These are phyloP conservation scores for Phyllotreta striolata DNA, from an alignment of 2,888 invertebrate genomes.

Conservation along the genomic window DNA sequence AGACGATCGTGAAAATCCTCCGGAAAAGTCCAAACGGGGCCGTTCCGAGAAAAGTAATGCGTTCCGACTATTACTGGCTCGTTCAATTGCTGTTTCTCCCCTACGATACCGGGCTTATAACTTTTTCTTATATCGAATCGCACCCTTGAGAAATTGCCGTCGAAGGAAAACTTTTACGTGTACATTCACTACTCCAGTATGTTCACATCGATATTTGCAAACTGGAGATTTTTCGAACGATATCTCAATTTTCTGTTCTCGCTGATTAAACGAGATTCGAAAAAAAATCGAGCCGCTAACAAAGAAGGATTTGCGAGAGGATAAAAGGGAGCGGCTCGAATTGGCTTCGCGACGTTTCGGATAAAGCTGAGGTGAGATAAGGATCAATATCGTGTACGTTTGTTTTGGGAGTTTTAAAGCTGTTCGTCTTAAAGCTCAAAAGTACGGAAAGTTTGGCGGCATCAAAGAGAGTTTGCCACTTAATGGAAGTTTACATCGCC, in stretches of 20 bases:
- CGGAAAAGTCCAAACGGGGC: constrained; percentile 45
- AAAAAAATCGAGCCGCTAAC: constrained; percentile 43
- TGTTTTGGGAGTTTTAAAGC: constrained; percentile 1
- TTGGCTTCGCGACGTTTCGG: constrained; percentile 43
- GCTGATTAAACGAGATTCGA: constrained; percentile 42
- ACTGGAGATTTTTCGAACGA: background rate
- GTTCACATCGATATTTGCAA: background rate
- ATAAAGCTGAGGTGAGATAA: constrained; percentile 21
- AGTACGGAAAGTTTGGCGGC: too few relatives aligned
- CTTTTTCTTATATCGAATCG: constrained; percentile 18
- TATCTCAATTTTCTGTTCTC: background rate
- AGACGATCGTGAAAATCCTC: constrained; percentile 29
- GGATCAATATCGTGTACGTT: constrained; percentile 16
- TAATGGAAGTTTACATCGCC: too few relatives aligned
- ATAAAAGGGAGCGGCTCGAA: constrained; percentile 52
- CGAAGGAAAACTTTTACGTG: too few relatives aligned
- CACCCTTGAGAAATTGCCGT: constrained; percentile 24
- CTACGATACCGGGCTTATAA: constrained; percentile 16
- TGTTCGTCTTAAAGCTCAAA: too few relatives aligned
- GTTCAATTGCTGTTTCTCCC: constrained; percentile 44
- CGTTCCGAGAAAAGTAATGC: constrained; percentile 51
- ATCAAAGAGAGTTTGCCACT: too few relatives aligned
- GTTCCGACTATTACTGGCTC: constrained; percentile 51
- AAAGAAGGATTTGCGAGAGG: constrained; percentile 53
- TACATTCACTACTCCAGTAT: too few relatives aligned